A percentile compares a stretch with the other conserved stretches of the same genome.
Conservation (phyloP, 2,888 invertebrate species). For the Hypselothyrea guttata region DNA sequence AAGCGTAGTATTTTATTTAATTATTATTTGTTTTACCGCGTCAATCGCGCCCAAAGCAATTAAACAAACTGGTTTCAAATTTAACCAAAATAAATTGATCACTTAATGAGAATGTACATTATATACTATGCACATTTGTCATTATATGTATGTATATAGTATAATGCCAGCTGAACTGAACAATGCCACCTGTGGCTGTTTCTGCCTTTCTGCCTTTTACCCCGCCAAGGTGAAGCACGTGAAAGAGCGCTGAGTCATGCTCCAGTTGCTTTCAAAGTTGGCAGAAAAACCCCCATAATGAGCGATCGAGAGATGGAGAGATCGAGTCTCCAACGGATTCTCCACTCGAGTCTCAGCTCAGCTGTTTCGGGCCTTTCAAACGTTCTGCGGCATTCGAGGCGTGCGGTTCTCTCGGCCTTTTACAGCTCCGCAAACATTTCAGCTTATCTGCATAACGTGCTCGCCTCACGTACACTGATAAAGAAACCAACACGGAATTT, state of each 20-base stretch:
- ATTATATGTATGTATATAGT: conserved; percentile 13
- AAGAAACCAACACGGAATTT: conserved; percentile 4
- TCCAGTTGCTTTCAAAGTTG: conserved; percentile 61
- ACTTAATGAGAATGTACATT: conserved; percentile 7
- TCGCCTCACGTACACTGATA: conserved; percentile 57
- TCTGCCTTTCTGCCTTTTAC: conserved; percentile 70
- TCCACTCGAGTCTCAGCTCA: conserved; percentile 21
- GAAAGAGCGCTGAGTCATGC: conserved; percentile 67
- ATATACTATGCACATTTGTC: not conserved
- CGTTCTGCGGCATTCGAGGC: conserved; percentile 38
- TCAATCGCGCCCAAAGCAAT: conserved; percentile 12
- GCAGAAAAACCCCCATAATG: conserved; percentile 16
- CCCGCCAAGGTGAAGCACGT: conserved; percentile 67
- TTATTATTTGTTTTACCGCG: not conserved
- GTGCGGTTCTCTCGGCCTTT: conserved; percentile 36
- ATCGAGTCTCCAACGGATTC: conserved; percentile 7
- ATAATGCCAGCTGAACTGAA: conserved; percentile 47
- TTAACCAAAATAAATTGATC: conserved; percentile 55
- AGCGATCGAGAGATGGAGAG: no score
- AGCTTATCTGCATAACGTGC: conserved; percentile 50
- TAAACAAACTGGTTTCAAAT: conserved; percentile 52
- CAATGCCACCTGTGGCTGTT: conserved; percentile 39
- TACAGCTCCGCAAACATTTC: not conserved
- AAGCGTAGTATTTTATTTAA: not conserved
- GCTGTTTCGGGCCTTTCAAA: conserved; percentile 55